phyloP scores from a whole-genome alignment of 2,888 invertebrate genomes.

The Diaperis boleti region DNA sequence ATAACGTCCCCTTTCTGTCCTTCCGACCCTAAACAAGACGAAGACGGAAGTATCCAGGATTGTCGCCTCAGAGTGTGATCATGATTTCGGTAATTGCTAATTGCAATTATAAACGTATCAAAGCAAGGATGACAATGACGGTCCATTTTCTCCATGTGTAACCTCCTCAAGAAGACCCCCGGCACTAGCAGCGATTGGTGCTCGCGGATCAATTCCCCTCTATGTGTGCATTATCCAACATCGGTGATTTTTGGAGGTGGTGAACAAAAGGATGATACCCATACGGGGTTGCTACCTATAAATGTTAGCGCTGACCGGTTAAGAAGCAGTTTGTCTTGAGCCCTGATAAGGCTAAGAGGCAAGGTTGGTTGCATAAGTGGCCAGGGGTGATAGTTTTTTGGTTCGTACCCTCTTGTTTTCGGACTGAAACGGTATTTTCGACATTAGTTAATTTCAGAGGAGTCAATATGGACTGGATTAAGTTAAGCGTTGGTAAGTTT shows the following conservation, averaged over 20 bases:
- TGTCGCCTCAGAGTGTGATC: background rate
- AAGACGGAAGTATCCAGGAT: background rate
- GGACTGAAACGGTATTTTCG: too few species aligned
- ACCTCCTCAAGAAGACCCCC: conserved; percentile 5
- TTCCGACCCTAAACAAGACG: too few species aligned
- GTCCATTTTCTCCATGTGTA: background rate
- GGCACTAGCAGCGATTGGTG: conserved; percentile 14
- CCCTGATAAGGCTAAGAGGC: background rate
- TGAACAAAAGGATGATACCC: conserved; percentile 31
- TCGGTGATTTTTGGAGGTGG: conserved; percentile 27
- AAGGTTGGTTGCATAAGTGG: conserved; percentile 13
- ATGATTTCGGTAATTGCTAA: background rate
- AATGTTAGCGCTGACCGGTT: background rate
- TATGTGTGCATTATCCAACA: conserved; percentile 18
- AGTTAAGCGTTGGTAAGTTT: conserved; percentile 36
- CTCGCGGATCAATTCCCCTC: conserved; percentile 14
- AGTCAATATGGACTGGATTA: conserved; percentile 36
- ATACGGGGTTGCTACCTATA: conserved; percentile 19
- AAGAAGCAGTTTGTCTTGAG: conserved; percentile 8
- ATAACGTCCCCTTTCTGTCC: too few species aligned
- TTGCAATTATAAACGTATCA: conserved; percentile 19
- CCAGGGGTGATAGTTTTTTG: too few species aligned
- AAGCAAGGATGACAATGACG: background rate
- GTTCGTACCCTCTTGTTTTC: too few species aligned
- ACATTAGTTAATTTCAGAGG: conserved; percentile 16